Percentiles rank a stretch among this genome's conserved stretches.
phyloP scores from a whole-genome alignment of 2,888 invertebrate genomes.

The Pilophorus perplexus region DNA sequence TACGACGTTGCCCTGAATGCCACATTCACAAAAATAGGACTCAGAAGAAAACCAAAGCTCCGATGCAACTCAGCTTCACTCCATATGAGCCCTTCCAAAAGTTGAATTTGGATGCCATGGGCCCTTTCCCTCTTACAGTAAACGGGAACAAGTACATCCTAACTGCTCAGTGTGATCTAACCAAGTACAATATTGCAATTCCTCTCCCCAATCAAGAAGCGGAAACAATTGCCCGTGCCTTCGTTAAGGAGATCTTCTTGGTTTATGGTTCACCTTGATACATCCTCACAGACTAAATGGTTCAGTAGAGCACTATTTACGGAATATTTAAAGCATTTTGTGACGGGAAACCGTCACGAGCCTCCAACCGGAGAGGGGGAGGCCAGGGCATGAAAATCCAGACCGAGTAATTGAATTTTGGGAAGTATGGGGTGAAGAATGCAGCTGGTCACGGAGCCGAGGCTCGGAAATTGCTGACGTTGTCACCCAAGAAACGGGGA shows the following conservation, averaged over 20 bases:
- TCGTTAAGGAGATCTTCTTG: background rate
- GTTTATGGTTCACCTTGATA: background rate
- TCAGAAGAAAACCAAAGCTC: background rate
- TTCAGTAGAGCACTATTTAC: too few species aligned
- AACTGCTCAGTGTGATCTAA: background rate
- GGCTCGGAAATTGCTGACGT: too few species aligned
- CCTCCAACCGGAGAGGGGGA: too few species aligned
- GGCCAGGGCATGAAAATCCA: too few species aligned
- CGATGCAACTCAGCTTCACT: slow-evolving; percentile 6
- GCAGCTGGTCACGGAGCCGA: too few species aligned
- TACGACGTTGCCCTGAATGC: background rate
- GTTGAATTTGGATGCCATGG: slow-evolving; percentile 4
- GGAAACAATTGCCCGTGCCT: background rate
- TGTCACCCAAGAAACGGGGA: too few species aligned
- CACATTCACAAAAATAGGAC: background rate
- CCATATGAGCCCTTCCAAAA: slow-evolving; percentile 5
- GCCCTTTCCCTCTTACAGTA: background rate
- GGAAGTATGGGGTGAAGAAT: too few species aligned
- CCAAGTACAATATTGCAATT: background rate
- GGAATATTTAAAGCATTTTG: too few species aligned
- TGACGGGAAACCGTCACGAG: too few species aligned
- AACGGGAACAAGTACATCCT: background rate
- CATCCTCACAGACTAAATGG: background rate
- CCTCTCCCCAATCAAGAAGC: background rate
- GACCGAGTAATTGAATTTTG: too few species aligned